These are phyloP conservation scores for Drosophila niveifrons DNA, from an alignment of 2,888 invertebrate genomes.

Conservation along the genomic window DNA sequence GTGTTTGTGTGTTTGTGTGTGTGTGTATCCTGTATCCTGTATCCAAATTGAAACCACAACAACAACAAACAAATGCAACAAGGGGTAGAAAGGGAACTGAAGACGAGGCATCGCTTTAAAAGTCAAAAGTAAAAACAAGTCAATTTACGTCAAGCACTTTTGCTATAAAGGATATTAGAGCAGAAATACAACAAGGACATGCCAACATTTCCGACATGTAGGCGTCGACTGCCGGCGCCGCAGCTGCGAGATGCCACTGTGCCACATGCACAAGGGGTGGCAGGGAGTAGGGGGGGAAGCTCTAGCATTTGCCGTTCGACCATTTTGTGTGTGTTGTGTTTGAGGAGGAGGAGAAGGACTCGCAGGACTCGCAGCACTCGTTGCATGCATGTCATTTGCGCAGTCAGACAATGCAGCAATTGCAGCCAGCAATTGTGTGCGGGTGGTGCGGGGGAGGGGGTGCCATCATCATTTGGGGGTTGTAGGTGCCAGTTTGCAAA, in stretches of 20 bases:
- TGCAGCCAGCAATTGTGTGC: slow-evolving; percentile 35
- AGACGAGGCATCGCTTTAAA: slow-evolving; percentile 67
- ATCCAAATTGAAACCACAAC: slow-evolving; percentile 80
- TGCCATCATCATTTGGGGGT: slow-evolving; percentile 9
- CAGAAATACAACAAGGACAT: slow-evolving; percentile 81
- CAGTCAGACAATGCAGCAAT: slow-evolving; percentile 66
- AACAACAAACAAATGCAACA: slow-evolving; percentile 58
- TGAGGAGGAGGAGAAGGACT: neutral
- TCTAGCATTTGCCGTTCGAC: slow-evolving; percentile 70
- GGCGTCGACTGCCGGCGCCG: slow-evolving; percentile 80
- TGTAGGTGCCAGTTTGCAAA: slow-evolving; percentile 33
- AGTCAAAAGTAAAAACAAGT: slow-evolving; percentile 82
- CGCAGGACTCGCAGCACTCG: slow-evolving; percentile 25
- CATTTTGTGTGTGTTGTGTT: slow-evolving; percentile 67
- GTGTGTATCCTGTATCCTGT: slow-evolving; percentile 62
- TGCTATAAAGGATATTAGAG: slow-evolving; percentile 82
- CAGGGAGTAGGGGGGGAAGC: neutral
- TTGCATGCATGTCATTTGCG: slow-evolving; percentile 81
- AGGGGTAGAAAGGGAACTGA: neutral
- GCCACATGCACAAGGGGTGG: neutral
- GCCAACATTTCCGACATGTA: slow-evolving; percentile 82
- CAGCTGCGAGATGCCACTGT: slow-evolving; percentile 51
- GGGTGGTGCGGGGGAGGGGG: neutral
- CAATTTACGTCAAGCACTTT: slow-evolving; percentile 82
- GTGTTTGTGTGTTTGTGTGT: slow-evolving; percentile 4